phyloP scores from a whole-genome alignment of 2,113 vertebrate genomes.

The Myanophis thanlyinensis region DNA sequence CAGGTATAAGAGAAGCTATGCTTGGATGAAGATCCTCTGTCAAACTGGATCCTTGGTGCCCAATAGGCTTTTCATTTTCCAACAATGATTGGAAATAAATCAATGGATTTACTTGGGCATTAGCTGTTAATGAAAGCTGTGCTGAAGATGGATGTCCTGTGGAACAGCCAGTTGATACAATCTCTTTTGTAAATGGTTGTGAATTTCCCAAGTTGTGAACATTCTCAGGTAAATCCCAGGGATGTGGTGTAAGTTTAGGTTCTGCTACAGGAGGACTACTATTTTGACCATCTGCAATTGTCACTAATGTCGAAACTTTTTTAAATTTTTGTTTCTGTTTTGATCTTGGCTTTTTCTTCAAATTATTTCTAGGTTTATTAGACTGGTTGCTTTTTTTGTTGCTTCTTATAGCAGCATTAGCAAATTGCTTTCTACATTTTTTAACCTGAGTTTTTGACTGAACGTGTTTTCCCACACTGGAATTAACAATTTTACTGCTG shows the following conservation, averaged over 20 bases:
- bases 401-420: constrained; percentile 53
- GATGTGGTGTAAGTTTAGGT: constrained; percentile 61
- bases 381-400: constrained; percentile 77
- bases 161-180: constrained; percentile 59
- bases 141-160: constrained; percentile 70
- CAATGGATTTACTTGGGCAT: constrained; percentile 58
- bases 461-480: constrained; percentile 63
- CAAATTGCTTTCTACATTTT: constrained; percentile 77
- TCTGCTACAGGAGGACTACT: constrained; percentile 49
- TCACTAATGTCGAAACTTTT: constrained; percentile 57
- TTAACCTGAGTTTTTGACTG: constrained; percentile 71
- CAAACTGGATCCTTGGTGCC: constrained; percentile 57
- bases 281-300: constrained; percentile 71
- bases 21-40: constrained; percentile 66
- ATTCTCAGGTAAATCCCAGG: constrained; percentile 58
- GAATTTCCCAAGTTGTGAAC: constrained; percentile 56
- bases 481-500: constrained; percentile 62
- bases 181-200: constrained; percentile 69
- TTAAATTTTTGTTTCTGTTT: constrained; percentile 71
- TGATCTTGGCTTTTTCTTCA: constrained; percentile 69
- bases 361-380: constrained; percentile 63
- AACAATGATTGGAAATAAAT: constrained; percentile 68
- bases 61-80: constrained; percentile 67
- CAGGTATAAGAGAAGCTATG: constrained; percentile 52
- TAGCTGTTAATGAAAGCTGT: constrained; percentile 64